Conservation (phyloP, 2,888 invertebrate genomes). For the Brenthis daphne region DNA sequence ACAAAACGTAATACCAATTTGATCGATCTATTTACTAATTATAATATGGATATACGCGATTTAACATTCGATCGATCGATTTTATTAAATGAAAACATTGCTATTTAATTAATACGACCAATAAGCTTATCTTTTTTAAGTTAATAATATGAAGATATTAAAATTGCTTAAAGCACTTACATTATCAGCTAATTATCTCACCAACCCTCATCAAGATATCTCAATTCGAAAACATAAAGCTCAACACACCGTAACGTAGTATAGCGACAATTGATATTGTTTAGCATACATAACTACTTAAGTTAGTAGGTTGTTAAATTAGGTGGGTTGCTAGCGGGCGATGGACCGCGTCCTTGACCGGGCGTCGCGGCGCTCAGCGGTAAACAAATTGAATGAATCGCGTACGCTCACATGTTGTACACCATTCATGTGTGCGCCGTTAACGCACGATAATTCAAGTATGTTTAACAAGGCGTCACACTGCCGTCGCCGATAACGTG, state of each 20-base stretch:
- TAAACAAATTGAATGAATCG: constrained; percentile 80
- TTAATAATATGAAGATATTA: constrained; percentile 7
- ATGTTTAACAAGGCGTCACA: constrained; percentile 65
- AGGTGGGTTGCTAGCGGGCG: constrained; percentile 58
- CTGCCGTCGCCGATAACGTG: constrained; percentile 40
- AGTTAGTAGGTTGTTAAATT: constrained; percentile 31
- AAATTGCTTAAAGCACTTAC: constrained; percentile 13
- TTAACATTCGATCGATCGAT: not conserved
- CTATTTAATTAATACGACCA: not conserved
- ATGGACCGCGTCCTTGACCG: constrained; percentile 76
- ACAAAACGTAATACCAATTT: not conserved
- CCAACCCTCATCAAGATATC: constrained; percentile 18
- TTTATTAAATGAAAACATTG: not conserved
- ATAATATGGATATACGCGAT: too few species aligned
- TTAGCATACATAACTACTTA: constrained; percentile 34
- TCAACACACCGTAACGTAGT: not conserved
- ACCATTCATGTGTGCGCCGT: constrained; percentile 78
- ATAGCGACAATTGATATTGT: constrained; percentile 13
- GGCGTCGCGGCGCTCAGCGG: constrained; percentile 62
- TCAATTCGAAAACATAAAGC: constrained; percentile 16
- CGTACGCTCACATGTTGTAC: constrained; percentile 69
- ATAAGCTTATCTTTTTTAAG: not conserved
- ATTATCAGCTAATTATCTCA: constrained; percentile 14
- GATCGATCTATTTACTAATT: too few species aligned
- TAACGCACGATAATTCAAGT: constrained; percentile 73